phyloP scores from a whole-genome alignment of 2,797 vertebrate genomes.

The Sebastes diaconus region DNA sequence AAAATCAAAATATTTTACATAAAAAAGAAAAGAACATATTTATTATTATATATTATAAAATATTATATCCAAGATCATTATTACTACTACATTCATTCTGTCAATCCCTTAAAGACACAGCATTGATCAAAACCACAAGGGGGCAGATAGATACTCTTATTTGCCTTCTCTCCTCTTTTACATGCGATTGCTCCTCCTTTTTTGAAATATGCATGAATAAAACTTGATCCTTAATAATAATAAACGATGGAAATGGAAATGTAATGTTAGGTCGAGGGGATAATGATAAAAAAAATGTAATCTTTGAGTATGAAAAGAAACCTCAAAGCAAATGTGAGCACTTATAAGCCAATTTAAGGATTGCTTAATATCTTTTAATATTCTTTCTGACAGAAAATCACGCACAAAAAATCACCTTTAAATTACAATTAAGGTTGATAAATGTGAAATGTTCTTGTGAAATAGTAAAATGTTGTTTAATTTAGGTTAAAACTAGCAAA shows the following conservation, averaged over 20 bases:
- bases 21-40: no score
- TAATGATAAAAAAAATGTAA: neutral
- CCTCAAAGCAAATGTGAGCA: neutral
- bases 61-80: neutral
- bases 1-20: rapidly evolving
- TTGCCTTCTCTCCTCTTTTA: neutral
- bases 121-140: slow-evolving; percentile 67
- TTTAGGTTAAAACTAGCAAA: neutral
- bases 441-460: no score
- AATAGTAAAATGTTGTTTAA: neutral
- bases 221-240: slow-evolving; percentile 18
- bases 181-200: slow-evolving; percentile 26
- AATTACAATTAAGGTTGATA: no score
- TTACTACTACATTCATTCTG: neutral
- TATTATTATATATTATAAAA: no score
- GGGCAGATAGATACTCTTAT: slow-evolving; percentile 63
- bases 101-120: neutral
- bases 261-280: no score
- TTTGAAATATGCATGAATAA: slow-evolving; percentile 24
- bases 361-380: neutral
- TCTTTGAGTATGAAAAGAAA: neutral
- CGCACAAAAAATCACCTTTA: neutral
- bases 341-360: neutral
- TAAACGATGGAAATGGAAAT: neutral
- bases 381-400: neutral